Evolutionary conservation across 1,140 invertebrate genomes (phyloP).

Genomic region (Ectropis grisescens): DNA sequence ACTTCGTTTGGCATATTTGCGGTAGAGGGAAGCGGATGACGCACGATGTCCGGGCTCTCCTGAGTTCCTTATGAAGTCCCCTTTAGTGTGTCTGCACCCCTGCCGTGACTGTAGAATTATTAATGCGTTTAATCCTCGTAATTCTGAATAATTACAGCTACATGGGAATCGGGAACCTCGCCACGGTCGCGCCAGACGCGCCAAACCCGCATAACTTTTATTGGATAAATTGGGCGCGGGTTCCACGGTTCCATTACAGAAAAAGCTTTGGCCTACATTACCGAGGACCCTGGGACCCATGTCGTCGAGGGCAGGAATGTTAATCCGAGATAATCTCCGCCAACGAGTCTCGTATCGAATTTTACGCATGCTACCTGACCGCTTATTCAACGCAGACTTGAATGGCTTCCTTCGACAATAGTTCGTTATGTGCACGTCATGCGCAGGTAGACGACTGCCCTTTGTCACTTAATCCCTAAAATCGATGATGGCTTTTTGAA

Average conservation of each 20-base stretch:
- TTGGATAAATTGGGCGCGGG: slow-evolving; percentile 42
- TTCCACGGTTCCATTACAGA: slow-evolving; percentile 27
- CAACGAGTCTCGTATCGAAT: slow-evolving; percentile 39
- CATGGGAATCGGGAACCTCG: slow-evolving; percentile 20
- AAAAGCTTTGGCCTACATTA: slow-evolving; percentile 31
- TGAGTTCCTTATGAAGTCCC: no score
- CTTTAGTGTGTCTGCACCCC: slow-evolving; percentile 10
- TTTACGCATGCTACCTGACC: slow-evolving; percentile 57
- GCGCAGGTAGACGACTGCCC: slow-evolving; percentile 22
- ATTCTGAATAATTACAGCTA: slow-evolving; percentile 46
- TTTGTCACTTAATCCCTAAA: neutral
- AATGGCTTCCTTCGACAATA: slow-evolving; percentile 46
- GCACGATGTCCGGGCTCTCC: no score
- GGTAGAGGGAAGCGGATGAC: no score
- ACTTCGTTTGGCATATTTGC: no score
- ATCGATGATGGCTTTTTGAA: no score
- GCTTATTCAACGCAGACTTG: slow-evolving; percentile 39
- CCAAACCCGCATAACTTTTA: slow-evolving; percentile 51
- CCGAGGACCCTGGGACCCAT: slow-evolving; percentile 22
- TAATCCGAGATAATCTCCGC: slow-evolving; percentile 53
- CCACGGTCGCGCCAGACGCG: slow-evolving; percentile 14
- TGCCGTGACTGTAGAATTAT: slow-evolving; percentile 18
- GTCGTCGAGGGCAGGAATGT: slow-evolving; percentile 40
- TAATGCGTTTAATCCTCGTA: slow-evolving; percentile 42
- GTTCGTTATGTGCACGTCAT: slow-evolving; percentile 20